Base-by-base conservation (phyloP, 1,140 invertebrate genomes). In the Papilio helenus region DNA sequence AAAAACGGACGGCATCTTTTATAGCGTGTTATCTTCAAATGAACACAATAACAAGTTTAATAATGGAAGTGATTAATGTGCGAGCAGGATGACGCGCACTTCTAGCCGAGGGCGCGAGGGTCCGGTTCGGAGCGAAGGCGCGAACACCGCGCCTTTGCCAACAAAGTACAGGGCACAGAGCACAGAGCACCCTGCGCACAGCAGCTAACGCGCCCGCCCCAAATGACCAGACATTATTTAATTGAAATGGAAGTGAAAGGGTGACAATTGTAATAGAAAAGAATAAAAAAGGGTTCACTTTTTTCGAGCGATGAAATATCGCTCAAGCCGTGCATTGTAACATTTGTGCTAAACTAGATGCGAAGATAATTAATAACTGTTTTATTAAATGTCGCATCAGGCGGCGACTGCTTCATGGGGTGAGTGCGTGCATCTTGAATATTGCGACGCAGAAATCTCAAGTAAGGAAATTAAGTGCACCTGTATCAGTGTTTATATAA, bases 191-290 rank as follows among this genome's bases (percentile, higher is more conserved):
- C 84, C 74, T 18, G 74, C 73, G 34, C 49, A n/a, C 46, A 58
- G 26, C 26, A 58, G 26, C 49, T 58, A 18, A 39, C 46, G 26
- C 82, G 65, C 87, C 87, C 86, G 88, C 85, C 90, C 87, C 91
- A 94, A 94, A 93, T 94, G 93, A 94, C 92, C 92, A 94, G 93
- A 94, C 93, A 94, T 94, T 94, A 94, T 94, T 94, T 94, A 94
- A 94, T 94, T 93, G 93, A 94, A 93, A 90, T 92, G 84, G 83
- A 90, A 93, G 89, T 89, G 86, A 94, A 94, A 94, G 93, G 93
- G 93, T 94, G 92, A 94, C 93, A 93, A 94, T 93, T 92, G 93
- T 90, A 90, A 93, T 94, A 93, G 88, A 93, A 93, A 90, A 90
- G 87, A 89, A 92, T 58, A 76, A 89, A 91, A 93, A 94, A 90